Evolutionary conservation across 2,888 invertebrate genomes (phyloP).

Genomic region (Heteromyza rotundicornis): DNA sequence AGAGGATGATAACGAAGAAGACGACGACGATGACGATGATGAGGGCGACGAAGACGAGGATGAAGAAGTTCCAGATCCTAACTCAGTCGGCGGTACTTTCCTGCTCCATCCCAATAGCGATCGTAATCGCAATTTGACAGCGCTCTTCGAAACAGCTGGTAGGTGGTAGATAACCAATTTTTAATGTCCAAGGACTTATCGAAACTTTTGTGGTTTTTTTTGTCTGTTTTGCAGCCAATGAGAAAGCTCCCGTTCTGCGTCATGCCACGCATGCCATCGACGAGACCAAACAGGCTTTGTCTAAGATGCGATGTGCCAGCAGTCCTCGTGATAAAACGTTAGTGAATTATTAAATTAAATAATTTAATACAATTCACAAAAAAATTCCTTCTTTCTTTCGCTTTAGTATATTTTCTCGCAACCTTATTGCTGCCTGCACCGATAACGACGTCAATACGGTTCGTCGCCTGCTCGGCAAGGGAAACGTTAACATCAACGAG

Average conservation of each 20-base stretch:
- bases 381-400: constrained; percentile 17
- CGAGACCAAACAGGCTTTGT: constrained; percentile 95
- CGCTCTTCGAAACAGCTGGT: constrained; percentile 89
- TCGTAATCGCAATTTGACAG: constrained; percentile 74
- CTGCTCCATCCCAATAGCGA: constrained; percentile 64
- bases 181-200: background rate
- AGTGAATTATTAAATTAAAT: too few relatives aligned
- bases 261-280: constrained; percentile 84
- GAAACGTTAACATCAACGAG: constrained; percentile 88
- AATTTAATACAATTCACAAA: background rate
- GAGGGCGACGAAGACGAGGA: constrained; percentile 63
- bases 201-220: background rate
- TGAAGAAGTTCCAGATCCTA: constrained; percentile 55
- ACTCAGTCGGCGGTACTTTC: constrained; percentile 57
- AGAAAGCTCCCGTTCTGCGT: constrained; percentile 61
- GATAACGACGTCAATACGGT: constrained; percentile 95
- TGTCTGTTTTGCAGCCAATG: constrained; percentile 49
- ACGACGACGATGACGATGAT: constrained; percentile 60
- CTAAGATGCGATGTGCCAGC: constrained; percentile 93
- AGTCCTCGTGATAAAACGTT: constrained; percentile 69
- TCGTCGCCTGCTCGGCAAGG: constrained; percentile 89
- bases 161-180: constrained; percentile 24
- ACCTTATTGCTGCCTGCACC: constrained; percentile 90
- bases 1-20: constrained; percentile 50
- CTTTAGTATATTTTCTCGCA: constrained; percentile 66